Evolutionary conservation across 2,797 vertebrate species (phyloP), one percentile per base, ranked within the genome.

Genomic region (Ctenopoma kingsleyae): DNA sequence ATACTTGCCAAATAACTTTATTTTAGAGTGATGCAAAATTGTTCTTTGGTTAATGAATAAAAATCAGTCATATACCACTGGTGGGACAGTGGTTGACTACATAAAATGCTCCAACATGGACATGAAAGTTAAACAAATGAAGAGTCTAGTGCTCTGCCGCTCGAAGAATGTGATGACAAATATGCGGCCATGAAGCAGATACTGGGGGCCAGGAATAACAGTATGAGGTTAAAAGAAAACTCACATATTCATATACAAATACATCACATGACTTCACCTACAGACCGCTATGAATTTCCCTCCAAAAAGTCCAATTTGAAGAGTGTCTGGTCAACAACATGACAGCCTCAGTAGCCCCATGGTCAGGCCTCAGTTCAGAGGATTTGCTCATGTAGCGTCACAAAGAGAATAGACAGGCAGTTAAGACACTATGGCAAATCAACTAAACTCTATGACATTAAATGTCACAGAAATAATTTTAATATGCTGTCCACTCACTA

Each of bases 181-280:
- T 86, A 61, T 22, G 77, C 71, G 71, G 70, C 72, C 56, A 57
- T 63, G 79, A 43, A 7, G 74, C 72, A 74, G 68, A 87, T 65
- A 78, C 38, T 10, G 23, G 55, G 38, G 49, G 84, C 86, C 91
- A 93, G 90, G 17, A 93, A 91, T 82, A 93, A 91, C 80, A 90
- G 59, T 59, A 58, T 66, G 71, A 70, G 74, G 67, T 66, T 56
- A 54, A 71, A 66, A 60, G 70, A 73, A 65, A 62, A 1, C 23
- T 58, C 41, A 82, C 40, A 69, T 65, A 76, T 76, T 76, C 75
- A 77, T 60, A 67, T 58, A 71, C 74, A 75, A 77, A 86, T 62
- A 86, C 58, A 65, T 78, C 62, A 65, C 49, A 58, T 59, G 44
- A 57, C 54, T 32, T 71, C 43, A 38, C 59, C 63, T 53, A 40